These are phyloP conservation scores for Ophioderma brevispina DNA, from an alignment of 35 echinoderm and acorn worm genomes.

Conservation along the genomic window DNA sequence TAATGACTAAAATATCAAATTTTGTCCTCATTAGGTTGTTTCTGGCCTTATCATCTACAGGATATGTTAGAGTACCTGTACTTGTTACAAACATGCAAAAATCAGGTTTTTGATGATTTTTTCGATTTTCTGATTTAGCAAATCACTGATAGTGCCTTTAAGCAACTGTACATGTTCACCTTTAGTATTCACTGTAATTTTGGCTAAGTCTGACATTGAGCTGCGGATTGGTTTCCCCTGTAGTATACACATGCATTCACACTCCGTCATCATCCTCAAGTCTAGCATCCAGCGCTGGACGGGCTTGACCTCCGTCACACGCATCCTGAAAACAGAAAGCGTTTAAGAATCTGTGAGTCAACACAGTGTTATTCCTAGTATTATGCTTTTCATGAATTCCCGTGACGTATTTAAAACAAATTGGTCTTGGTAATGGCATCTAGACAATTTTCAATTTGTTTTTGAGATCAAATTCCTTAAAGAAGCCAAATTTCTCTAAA, in stretches of 20 bases:
- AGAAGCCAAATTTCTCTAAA: not conserved
- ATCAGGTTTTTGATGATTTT: too few species aligned
- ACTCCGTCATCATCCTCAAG: conserved; percentile 63
- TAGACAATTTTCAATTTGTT: not conserved
- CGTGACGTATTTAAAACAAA: not conserved
- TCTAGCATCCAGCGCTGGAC: conserved; percentile 82
- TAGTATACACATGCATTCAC: conserved; percentile 86
- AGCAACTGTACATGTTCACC: conserved; percentile 36
- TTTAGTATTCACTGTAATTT: conserved; percentile 57
- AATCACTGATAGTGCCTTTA: too few species aligned
- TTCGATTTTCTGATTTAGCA: too few species aligned
- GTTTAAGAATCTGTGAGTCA: too few species aligned
- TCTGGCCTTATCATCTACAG: too few species aligned
- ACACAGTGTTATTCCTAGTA: not conserved
- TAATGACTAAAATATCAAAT: too few species aligned
- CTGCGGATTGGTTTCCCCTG: conserved; percentile 81
- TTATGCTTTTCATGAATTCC: not conserved
- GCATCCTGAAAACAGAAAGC: conserved; percentile 27
- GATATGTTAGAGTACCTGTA: too few species aligned
- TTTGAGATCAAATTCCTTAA: not conserved
- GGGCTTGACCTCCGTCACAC: conserved; percentile 55
- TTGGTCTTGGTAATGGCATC: not conserved
- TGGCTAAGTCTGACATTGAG: conserved; percentile 66
- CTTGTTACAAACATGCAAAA: too few species aligned
- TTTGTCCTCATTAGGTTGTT: too few species aligned